Evolutionary conservation across 37 sponge, comb jelly and placozoan genomes (phyloP), one percentile per base, ranked within the genome.

Genomic region (Theonella swinhoei): DNA sequence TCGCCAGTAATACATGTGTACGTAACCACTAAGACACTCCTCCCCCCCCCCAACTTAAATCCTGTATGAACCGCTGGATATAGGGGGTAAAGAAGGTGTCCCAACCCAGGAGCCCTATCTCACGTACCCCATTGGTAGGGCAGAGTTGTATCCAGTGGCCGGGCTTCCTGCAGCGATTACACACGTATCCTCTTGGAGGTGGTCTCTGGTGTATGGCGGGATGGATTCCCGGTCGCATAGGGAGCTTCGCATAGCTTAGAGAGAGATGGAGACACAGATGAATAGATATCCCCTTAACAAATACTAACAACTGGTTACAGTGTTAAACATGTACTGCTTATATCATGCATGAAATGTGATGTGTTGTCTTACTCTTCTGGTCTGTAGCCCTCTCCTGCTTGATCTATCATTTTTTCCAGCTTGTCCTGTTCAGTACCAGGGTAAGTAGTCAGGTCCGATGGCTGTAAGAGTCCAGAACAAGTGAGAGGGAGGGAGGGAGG

Each of bases 71-170:
- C n/a, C n/a, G n/a, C n/a, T n/a, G n/a, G n/a, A n/a, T n/a, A n/a
- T n/a, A n/a, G n/a, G n/a, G n/a, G n/a, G n/a, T n/a, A n/a, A n/a
- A n/a, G n/a, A n/a, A n/a, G n/a, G n/a, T n/a, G n/a, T n/a, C n/a
- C n/a, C n/a, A n/a, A n/a, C n/a, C n/a, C n/a, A n/a, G n/a, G n/a
- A n/a, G n/a, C n/a, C n/a, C n/a, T n/a, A 47, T 47, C 11, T 47
- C 14, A 14, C 85, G 39, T 60, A 97, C 97, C 82, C 90, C 92
- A 73, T 91, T 89, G 11, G 92, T 97, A 34, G 95, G 98, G 75
- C 98, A 98, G 62, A 89, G 78, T 68, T 91, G 67, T 30, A 95
- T 93, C 83, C 82, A 95, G 60, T 98, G 98, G 14, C 96, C 98
- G 41, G 75, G 77, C 72, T 90, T 72, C 29, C 91, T 86, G 78